These are phyloP conservation scores for Gambelia wislizenii DNA, from an alignment of 2,797 vertebrate genomes.

Conservation along the genomic window DNA sequence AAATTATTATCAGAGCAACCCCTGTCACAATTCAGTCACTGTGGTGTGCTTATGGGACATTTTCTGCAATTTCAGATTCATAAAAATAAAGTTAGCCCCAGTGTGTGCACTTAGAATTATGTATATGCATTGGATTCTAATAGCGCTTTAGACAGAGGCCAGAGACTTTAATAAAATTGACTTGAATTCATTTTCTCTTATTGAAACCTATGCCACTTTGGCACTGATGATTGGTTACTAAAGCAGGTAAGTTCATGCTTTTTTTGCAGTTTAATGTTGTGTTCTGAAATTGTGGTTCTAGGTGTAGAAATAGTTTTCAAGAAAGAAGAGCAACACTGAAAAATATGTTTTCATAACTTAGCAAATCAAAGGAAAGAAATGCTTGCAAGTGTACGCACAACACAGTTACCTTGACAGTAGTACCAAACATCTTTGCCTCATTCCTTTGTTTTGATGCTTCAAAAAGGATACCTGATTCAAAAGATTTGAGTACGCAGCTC, in stretches of 20 bases:
- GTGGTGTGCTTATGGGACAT: not conserved
- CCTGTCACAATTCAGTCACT: not conserved
- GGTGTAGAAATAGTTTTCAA: constrained; percentile 1
- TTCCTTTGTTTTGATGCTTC: not conserved
- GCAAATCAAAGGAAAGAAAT: not conserved
- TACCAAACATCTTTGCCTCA: not conserved
- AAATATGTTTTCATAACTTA: not conserved
- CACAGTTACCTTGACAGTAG: not conserved
- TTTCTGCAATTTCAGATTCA: not conserved
- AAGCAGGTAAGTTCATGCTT: not conserved
- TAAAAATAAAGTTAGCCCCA: not conserved
- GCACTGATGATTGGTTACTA: not conserved
- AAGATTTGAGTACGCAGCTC: not conserved
- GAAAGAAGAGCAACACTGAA: not conserved
- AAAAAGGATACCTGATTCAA: not conserved
- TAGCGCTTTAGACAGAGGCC: not conserved
- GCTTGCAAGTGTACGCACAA: not conserved
- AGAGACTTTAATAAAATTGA: not conserved
- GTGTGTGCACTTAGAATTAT: not conserved
- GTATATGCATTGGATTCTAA: not conserved
- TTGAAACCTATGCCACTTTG: not conserved
- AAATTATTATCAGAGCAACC: not conserved
- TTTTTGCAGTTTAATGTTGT: constrained; percentile 14
- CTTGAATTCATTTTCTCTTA: rapidly evolving
- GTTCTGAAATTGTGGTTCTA: not conserved